Evolutionary conservation across 2,113 vertebrate genomes (phyloP), one percentile per base, ranked within the genome.

Genomic region (Nothoprocta perdicaria): DNA sequence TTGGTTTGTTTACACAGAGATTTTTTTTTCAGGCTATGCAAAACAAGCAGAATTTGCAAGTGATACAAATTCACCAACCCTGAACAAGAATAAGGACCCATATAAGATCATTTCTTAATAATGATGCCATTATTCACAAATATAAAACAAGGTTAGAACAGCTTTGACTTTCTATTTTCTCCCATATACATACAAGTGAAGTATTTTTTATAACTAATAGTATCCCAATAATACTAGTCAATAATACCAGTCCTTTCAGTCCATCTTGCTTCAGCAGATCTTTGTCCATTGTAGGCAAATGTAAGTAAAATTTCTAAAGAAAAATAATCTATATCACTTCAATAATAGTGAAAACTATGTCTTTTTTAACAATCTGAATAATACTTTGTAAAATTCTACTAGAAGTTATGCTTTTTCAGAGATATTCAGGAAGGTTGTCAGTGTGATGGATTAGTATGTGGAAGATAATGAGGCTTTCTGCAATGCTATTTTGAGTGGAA

Each of bases 391-490:
- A 75, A 76, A 50, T 8, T 84, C 1, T 0, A 10, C 40, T 89
- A 78, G 91, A 96, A 94, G 77, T 81, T 76, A 83, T 5, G 66
- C 2, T 18, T 86, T 80, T 93, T 74, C 62, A 62, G 38, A 69
- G 50, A 82, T 46, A 86, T 52, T 89, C 10, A 12, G 58, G 75
- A 66, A 93, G 93, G 92, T 26, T 92, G 83, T 24, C 77, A 96
- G 43, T 33, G 48, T 85, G 65, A 92, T 3, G 15, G 48, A 91
- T 94, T 92, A 93, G 53, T 80, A 80, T 31, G 38, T 75, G 71
- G 85, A 90, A 93, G 13, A 94, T 96, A 94, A 96, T 92, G 88
- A 96, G 81, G 68, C 73, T 93, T 95, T 84, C 75, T 50, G 55
- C 65, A 88, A 46, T 80, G 78, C 22, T 78, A 77, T 89, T 94